phyloP scores from a whole-genome alignment of 2,113 vertebrate genomes.

The Syngnathus typhle region DNA sequence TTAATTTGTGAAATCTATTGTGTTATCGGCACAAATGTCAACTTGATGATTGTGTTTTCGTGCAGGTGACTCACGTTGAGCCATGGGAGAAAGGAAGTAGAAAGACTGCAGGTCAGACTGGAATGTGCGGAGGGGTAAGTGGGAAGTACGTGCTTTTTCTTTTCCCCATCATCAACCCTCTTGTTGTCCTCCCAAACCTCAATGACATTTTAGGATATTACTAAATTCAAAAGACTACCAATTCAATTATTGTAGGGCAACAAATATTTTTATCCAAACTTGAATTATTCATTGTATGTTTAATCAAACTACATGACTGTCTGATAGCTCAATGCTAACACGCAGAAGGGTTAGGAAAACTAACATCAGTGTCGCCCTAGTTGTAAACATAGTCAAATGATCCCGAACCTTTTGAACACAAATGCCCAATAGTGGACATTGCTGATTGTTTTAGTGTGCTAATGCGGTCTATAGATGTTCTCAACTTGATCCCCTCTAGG shows the following conservation, averaged over 20 bases:
- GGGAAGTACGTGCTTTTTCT: conserved; percentile 96
- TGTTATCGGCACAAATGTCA: background rate
- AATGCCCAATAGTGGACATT: background rate
- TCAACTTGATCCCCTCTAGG: conserved; percentile 64
- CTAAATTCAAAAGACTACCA: background rate
- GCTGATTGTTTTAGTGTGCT: background rate
- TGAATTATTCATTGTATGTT: too few relatives aligned
- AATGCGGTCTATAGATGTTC: background rate
- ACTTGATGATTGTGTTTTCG: background rate
- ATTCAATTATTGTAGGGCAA: background rate
- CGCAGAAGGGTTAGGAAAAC: background rate
- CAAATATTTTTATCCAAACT: too few relatives aligned
- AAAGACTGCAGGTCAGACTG: conserved; percentile 98
- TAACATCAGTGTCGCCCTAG: background rate
- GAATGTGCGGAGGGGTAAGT: conserved; percentile 99
- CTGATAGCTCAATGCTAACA: too few relatives aligned
- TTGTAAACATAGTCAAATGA: background rate
- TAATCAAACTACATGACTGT: too few relatives aligned
- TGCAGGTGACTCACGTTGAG: conserved; percentile 88
- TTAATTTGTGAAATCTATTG: too few relatives aligned
- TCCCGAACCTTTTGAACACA: background rate
- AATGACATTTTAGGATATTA: background rate
- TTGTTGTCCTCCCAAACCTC: conserved; percentile 2
- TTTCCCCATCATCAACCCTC: conserved; percentile 47
- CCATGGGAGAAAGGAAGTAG: conserved; percentile 98